These are phyloP conservation scores for Stenodera caucasica DNA, from an alignment of 2,888 invertebrate species.

Conservation along the genomic window DNA sequence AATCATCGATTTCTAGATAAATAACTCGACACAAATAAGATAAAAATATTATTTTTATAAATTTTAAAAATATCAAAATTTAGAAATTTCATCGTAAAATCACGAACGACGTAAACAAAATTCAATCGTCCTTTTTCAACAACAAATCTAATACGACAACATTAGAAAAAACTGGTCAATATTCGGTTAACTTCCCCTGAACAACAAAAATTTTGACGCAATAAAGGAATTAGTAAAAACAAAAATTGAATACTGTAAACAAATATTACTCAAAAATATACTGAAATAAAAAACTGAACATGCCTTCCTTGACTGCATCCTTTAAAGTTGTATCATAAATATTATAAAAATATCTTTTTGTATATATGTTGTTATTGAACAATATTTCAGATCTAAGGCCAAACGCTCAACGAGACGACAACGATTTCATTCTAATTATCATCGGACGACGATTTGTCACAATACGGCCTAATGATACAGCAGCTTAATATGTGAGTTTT, in stretches of 20 bases:
- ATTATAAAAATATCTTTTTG: background rate
- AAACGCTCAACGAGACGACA: too few species aligned
- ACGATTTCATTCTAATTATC: too few species aligned
- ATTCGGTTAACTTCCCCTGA: background rate
- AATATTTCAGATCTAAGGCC: background rate
- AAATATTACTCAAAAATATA: slow-evolving; percentile 1
- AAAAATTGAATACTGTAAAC: background rate
- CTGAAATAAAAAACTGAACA: background rate
- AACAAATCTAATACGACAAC: background rate
- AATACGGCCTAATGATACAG: too few species aligned
- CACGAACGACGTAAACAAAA: background rate
- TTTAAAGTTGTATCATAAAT: background rate
- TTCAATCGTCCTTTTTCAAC: background rate
- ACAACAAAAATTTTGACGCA: background rate
- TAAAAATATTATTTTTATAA: background rate
- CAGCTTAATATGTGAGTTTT: too few species aligned
- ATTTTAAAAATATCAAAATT: background rate
- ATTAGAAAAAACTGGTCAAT: slow-evolving; percentile 1
- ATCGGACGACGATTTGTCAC: too few species aligned
- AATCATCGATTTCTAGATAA: background rate
- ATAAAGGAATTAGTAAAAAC: background rate
- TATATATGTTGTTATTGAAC: background rate
- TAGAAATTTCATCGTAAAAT: background rate
- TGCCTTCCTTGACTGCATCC: background rate
- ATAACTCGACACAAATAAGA: background rate